These are phyloP conservation scores for Illadopsis cleaveri DNA, from an alignment of 2,113 vertebrate species.

Conservation along the genomic window DNA sequence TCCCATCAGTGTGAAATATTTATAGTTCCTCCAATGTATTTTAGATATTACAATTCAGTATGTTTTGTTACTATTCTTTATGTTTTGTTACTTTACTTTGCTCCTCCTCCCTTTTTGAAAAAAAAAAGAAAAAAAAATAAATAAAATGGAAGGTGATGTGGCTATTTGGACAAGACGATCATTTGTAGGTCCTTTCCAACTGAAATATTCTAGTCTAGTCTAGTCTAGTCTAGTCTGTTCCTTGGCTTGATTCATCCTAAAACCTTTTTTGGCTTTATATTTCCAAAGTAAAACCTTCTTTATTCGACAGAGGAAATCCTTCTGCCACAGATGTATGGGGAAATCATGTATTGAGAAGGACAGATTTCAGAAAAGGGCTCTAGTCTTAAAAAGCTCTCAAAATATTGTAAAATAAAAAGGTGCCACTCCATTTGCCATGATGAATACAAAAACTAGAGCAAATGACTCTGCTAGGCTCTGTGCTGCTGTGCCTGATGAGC, in stretches of 20 bases:
- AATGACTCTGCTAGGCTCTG: background rate
- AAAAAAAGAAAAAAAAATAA: background rate
- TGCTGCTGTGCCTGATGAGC: background rate
- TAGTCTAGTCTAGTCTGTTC: background rate
- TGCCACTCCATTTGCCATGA: background rate
- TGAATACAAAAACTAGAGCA: background rate
- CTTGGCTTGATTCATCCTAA: background rate
- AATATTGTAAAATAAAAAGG: background rate
- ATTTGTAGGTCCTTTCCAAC: background rate
- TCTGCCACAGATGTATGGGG: background rate
- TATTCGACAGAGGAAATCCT: background rate
- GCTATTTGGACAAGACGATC: background rate
- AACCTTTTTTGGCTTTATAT: background rate
- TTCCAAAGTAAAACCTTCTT: background rate
- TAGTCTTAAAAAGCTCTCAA: background rate
- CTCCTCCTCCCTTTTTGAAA: background rate
- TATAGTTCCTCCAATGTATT: constrained; percentile 2
- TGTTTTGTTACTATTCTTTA: background rate
- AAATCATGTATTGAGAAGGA: background rate
- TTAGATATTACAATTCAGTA: background rate
- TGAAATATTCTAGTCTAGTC: background rate
- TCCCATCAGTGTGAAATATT: background rate
- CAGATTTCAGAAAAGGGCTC: background rate
- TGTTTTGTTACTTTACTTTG: background rate
- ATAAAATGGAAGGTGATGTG: background rate